Conservation (phyloP, 2,797 vertebrate genomes). For the Crypturellus tataupa region DNA sequence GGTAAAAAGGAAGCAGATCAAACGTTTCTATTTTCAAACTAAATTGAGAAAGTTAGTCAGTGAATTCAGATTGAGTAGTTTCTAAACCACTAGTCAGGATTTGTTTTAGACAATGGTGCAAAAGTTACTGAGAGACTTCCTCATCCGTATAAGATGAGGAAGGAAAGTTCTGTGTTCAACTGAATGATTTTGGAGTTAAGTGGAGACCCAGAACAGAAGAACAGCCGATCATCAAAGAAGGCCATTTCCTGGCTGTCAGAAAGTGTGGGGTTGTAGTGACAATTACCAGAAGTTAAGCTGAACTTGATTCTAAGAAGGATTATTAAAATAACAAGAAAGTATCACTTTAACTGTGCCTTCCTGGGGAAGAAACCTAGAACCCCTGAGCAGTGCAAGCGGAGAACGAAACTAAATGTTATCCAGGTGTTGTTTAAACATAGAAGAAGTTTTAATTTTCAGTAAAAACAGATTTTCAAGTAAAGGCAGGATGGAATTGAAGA, state of each 20-base stretch:
- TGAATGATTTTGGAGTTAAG: background rate
- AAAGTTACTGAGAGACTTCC: background rate
- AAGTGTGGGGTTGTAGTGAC: background rate
- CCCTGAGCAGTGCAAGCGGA: background rate
- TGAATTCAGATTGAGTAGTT: constrained; percentile 37
- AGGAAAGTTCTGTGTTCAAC: background rate
- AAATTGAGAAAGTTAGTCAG: constrained; percentile 51
- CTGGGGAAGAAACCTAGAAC: background rate
- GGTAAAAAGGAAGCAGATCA: constrained; percentile 60
- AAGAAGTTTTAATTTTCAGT: background rate
- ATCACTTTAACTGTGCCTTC: background rate
- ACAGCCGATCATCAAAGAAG: background rate
- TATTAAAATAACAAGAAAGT: background rate
- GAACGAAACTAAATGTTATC: background rate
- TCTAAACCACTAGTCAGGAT: background rate
- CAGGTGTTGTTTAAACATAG: background rate
- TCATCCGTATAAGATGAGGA: background rate
- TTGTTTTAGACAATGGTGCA: constrained; percentile 31
- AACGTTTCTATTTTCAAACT: constrained; percentile 62
- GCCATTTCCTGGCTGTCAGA: background rate
- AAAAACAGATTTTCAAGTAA: background rate
- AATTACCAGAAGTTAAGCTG: background rate
- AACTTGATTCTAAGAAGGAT: background rate
- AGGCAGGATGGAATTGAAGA: background rate
- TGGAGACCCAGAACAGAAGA: background rate